These are phyloP conservation scores for Halesus radiatus DNA, from an alignment of 1,140 invertebrate genomes.

Conservation along the genomic window DNA sequence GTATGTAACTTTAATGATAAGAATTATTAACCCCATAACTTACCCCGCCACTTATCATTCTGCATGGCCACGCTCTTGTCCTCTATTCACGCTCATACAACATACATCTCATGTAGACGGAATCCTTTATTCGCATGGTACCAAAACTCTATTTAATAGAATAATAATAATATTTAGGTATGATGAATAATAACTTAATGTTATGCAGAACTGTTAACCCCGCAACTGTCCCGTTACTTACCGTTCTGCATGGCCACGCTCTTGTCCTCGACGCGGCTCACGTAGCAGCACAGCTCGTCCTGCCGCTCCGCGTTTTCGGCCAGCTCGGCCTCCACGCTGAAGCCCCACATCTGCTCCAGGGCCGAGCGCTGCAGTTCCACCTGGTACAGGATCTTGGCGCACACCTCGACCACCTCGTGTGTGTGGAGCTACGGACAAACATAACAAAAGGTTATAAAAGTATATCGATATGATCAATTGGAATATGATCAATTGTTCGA, in stretches of 20 bases:
- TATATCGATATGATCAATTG: no score
- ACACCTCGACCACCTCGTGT: constrained; percentile 96
- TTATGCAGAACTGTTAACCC: no score
- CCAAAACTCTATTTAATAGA: no score
- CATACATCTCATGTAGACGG: no score
- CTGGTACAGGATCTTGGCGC: constrained; percentile 96
- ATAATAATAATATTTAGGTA: no score
- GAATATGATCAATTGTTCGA: no score
- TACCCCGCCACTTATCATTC: constrained; percentile 78
- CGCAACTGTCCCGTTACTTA: constrained; percentile 65
- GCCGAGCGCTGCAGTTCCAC: constrained; percentile 91
- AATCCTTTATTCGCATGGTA: no score
- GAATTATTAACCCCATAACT: no score
- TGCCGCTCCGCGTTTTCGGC: constrained; percentile 96
- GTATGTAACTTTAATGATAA: no score
- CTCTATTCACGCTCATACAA: constrained; percentile 57
- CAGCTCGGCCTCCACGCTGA: constrained; percentile 96
- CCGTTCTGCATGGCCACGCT: constrained; percentile 96
- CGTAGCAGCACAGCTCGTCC: constrained; percentile 97
- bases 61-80: constrained; percentile 95
- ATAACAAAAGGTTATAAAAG: no score
- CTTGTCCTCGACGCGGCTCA: constrained; percentile 94
- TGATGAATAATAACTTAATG: no score
- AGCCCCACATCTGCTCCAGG: constrained; percentile 96
- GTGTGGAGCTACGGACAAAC: constrained; percentile 82